Conservation (phyloP, 92 coral and sea anemone species). For the Porites rus region DNA sequence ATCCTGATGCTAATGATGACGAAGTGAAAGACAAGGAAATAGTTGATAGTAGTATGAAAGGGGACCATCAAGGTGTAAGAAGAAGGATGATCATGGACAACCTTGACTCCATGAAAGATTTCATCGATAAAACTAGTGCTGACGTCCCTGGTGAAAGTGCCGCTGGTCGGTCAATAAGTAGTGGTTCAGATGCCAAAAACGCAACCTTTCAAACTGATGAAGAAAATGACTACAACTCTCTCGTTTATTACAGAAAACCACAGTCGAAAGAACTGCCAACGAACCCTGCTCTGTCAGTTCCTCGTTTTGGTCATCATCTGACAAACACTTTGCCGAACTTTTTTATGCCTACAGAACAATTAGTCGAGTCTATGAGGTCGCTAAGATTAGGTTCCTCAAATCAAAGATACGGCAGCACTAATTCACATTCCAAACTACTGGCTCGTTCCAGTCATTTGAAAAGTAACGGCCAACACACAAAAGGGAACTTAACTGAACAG, state of each 20-base stretch:
- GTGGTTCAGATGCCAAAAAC: neutral
- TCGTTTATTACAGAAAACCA: neutral
- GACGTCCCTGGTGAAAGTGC: neutral
- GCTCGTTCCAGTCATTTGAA: slow-evolving; percentile 44
- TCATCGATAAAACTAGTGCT: slow-evolving; percentile 18
- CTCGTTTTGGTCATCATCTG: neutral
- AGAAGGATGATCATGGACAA: slow-evolving; percentile 2
- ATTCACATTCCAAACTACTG: slow-evolving; percentile 67
- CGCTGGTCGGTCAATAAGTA: neutral
- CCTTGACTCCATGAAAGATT: no score
- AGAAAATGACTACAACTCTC: neutral
- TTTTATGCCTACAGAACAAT: slow-evolving; percentile 91
- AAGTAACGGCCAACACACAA: slow-evolving; percentile 6
- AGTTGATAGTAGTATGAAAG: no score
- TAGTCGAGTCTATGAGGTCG: slow-evolving; percentile 93
- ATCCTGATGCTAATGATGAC: slow-evolving; percentile 1
- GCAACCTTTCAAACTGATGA: neutral
- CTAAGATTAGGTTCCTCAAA: slow-evolving; percentile 75
- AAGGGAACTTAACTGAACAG: slow-evolving; percentile 46
- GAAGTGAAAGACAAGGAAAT: neutral
- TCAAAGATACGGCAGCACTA: neutral
- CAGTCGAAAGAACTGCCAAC: neutral
- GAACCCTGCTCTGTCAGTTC: neutral
- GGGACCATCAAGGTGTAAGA: neutral
- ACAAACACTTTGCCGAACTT: slow-evolving; percentile 78